phyloP scores from a whole-genome alignment of 2,888 invertebrate species.

The Leptura quadrifasciata region DNA sequence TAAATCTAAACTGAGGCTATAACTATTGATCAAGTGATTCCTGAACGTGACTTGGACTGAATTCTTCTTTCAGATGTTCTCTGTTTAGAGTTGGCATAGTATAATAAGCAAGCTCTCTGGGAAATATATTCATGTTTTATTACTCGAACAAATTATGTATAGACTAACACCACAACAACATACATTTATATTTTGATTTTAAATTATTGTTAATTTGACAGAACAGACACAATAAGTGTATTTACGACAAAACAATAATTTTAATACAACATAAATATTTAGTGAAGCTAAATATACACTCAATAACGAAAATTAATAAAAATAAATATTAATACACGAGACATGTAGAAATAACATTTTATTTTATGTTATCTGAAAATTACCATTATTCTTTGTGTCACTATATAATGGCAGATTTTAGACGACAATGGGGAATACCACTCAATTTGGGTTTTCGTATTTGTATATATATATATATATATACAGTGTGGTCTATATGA shows the following conservation, averaged over 20 bases:
- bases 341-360: too few relatives aligned
- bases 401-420: too few relatives aligned
- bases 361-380: too few relatives aligned
- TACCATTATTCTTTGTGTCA: too few relatives aligned
- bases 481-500: too few relatives aligned
- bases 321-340: not conserved
- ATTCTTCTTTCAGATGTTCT: slow-evolving; percentile 62
- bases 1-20: slow-evolving; percentile 62
- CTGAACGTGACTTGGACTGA: slow-evolving; percentile 62
- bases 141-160: slow-evolving; percentile 53
- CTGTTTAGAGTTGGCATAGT: slow-evolving; percentile 56
- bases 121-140: slow-evolving; percentile 57
- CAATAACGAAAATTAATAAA: not conserved
- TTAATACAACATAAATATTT: slow-evolving; percentile 2
- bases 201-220: slow-evolving; percentile 50
- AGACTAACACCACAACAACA: slow-evolving; percentile 37
- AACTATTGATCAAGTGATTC: slow-evolving; percentile 64
- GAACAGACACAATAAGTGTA: slow-evolving; percentile 45
- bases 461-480: too few relatives aligned
- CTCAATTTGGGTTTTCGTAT: too few relatives aligned
- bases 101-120: slow-evolving; percentile 53
- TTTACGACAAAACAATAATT: slow-evolving; percentile 25
- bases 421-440: too few relatives aligned
- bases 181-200: slow-evolving; percentile 48
- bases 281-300: not conserved